These are phyloP conservation scores for Saturnia pavonia DNA, from an alignment of 2,888 invertebrate genomes.

Conservation along the genomic window DNA sequence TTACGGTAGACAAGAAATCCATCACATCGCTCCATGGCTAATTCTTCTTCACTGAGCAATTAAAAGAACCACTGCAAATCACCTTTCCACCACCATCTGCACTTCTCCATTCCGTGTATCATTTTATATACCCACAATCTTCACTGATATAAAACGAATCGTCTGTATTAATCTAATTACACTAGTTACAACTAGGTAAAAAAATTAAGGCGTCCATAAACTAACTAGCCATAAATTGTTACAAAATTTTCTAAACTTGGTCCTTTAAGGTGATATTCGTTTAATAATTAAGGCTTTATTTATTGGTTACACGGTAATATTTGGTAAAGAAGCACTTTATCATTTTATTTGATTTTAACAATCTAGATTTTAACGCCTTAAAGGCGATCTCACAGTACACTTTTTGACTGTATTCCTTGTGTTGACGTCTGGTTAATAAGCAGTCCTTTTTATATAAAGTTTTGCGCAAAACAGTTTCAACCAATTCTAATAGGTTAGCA, in stretches of 20 bases:
- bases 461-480: slow-evolving; percentile 10
- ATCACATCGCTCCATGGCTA: slow-evolving; percentile 87
- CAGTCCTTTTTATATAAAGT: background rate
- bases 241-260: slow-evolving; percentile 69
- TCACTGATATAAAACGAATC: slow-evolving; percentile 26
- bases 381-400: slow-evolving; percentile 72
- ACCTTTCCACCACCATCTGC: slow-evolving; percentile 41
- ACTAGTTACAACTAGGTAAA: slow-evolving; percentile 48
- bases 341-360: slow-evolving; percentile 35
- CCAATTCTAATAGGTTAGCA: background rate
- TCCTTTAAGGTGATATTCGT: slow-evolving; percentile 68
- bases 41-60: slow-evolving; percentile 47
- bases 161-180: background rate
- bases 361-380: slow-evolving; percentile 67
- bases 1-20: slow-evolving; percentile 90
- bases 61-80: slow-evolving; percentile 40
- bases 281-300: slow-evolving; percentile 64
- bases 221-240: slow-evolving; percentile 53
- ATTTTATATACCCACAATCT: slow-evolving; percentile 27
- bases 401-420: slow-evolving; percentile 36
- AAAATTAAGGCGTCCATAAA: slow-evolving; percentile 71
- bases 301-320: slow-evolving; percentile 60
- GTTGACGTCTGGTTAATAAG: slow-evolving; percentile 36
- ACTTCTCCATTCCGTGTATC: slow-evolving; percentile 26
- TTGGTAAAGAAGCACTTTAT: slow-evolving; percentile 68